Evolutionary conservation across 2,113 vertebrate species (phyloP), one percentile per base, ranked within the genome.

Genomic region (Haemorhous mexicanus): DNA sequence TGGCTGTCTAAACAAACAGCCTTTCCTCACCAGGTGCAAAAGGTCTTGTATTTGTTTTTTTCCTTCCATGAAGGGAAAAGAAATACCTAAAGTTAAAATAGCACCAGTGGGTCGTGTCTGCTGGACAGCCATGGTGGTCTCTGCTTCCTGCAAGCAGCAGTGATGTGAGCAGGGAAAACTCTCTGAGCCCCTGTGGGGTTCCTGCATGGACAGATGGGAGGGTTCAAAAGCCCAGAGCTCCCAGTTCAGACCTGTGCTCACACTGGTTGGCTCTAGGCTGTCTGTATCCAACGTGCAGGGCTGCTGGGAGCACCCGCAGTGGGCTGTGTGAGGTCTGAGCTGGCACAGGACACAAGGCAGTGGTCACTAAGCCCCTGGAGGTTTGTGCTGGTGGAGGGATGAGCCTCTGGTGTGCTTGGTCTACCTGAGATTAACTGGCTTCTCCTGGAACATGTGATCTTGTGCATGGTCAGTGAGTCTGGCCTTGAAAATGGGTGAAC

Each of bases 1-100:
- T 90, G 90, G 92, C 83, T 96, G 88, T 94, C 90, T 90, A 96
- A 97, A 95, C 92, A 96, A 93, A 92, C 72, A 93, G 76, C 83
- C 35, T 0, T 64, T 96, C 89, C 83, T 92, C 76, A 58, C 95
- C 96, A 96, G 94, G 92, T 96, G 94, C 94, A 92, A 88, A 93
- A 69, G 68, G 79, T 64, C 79, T 81, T 75, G 61, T 92, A 67
- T 96, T 93, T 94, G 86, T 74, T 63, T 90, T 88, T 88, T 62
- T 5, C 41, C 68, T 62, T 93, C 44, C 8, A 8, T 10, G 80
- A 67, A 96, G 64, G 79, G 28, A 83, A 88, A 64, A 94, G 61
- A 95, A 95, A 95, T 88, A 67, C 68, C 94, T 94, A 13, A 70
- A 86, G 64, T 78, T 75, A 75, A 95, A 95, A 84, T 2, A 88